phyloP scores from a whole-genome alignment of 2,797 vertebrate genomes.

The Fistularia tabacaria region DNA sequence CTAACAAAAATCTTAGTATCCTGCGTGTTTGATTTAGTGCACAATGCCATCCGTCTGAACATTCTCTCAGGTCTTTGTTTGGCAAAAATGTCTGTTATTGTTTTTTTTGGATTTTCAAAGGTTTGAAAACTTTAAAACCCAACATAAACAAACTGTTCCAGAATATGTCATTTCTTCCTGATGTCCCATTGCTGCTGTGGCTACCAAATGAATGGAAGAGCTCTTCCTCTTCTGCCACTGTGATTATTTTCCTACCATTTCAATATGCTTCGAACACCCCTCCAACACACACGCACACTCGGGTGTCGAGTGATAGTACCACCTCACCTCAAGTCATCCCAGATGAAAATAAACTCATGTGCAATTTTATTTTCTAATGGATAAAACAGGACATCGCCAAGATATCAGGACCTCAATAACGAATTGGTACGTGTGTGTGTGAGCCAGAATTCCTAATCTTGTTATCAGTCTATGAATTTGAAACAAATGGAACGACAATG shows the following conservation, averaged over 20 bases:
- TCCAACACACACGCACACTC: slow-evolving; percentile 12
- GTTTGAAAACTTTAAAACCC: slow-evolving; percentile 42
- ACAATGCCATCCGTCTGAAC: slow-evolving; percentile 62
- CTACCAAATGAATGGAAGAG: slow-evolving; percentile 13
- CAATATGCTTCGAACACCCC: no score
- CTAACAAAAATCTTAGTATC: slow-evolving; percentile 30
- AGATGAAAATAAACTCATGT: no score
- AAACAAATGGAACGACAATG: no score
- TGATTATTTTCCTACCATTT: slow-evolving; percentile 67
- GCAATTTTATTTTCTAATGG: no score
- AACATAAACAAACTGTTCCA: slow-evolving; percentile 42
- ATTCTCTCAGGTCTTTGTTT: slow-evolving; percentile 62
- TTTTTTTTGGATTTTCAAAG: slow-evolving; percentile 70
- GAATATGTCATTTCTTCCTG: slow-evolving; percentile 26
- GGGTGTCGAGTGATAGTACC: slow-evolving; percentile 13
- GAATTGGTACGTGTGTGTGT: no score
- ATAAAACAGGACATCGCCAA: no score
- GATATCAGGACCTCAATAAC: no score
- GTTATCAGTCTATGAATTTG: no score
- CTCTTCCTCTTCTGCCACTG: slow-evolving; percentile 41
- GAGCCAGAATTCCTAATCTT: no score
- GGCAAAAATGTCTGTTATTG: slow-evolving; percentile 72
- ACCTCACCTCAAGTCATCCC: background rate
- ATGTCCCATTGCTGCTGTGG: slow-evolving; percentile 20
- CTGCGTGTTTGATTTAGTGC: slow-evolving; percentile 59